These are phyloP conservation scores for Lasiurus cinereus DNA, from an alignment of 2,113 vertebrate species.

Conservation along the genomic window DNA sequence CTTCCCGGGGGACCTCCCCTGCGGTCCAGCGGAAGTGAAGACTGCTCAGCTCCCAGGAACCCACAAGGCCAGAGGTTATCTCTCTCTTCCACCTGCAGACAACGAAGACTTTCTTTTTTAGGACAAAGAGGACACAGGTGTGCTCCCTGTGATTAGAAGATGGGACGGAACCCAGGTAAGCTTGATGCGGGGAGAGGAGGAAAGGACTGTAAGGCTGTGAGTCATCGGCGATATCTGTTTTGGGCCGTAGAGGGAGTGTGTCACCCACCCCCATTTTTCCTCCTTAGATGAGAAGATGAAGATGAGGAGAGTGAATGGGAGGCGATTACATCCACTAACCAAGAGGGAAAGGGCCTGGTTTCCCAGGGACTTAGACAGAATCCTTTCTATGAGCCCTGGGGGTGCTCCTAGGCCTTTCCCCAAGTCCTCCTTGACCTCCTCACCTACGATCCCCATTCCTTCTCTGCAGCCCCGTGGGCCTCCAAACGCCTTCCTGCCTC, in stretches of 20 bases:
- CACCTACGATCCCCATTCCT: not conserved
- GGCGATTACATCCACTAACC: not conserved
- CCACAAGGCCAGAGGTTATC: not conserved
- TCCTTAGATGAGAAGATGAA: not conserved
- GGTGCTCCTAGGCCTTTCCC: not conserved
- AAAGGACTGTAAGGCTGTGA: not conserved
- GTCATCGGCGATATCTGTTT: not conserved
- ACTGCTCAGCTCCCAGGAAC: not conserved
- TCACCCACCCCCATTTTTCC: not conserved
- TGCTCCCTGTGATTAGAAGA: not conserved
- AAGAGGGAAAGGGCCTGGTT: not conserved
- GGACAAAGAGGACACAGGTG: not conserved
- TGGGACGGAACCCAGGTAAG: not conserved
- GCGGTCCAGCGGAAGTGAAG: not conserved
- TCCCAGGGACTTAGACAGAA: not conserved
- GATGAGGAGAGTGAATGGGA: not conserved
- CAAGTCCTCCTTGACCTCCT: not conserved
- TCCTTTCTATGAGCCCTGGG: not conserved
- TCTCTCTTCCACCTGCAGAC: not conserved
- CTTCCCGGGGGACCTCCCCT: not conserved
- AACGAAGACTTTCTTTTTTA: not conserved
- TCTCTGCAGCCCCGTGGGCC: not conserved
- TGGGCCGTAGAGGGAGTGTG: not conserved
- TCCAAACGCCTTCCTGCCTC: not conserved
- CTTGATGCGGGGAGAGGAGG: not conserved